Evolutionary conservation across 2,888 invertebrate genomes (phyloP), one percentile per base, ranked within the genome.

Genomic region (Agonum fuliginosum): DNA sequence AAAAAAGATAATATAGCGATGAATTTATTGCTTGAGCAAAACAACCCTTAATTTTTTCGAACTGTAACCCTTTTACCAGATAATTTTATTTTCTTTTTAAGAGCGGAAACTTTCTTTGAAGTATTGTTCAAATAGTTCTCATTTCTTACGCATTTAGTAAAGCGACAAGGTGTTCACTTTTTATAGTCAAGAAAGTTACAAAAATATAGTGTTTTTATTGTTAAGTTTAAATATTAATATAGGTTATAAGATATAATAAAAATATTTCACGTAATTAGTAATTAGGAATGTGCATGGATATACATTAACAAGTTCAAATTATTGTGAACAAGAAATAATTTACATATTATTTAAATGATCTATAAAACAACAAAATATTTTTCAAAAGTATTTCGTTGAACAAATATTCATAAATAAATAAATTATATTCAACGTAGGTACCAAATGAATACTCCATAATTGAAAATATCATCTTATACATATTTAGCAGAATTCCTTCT

Each of bases 1-100:
- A 67, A 67, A n/a, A 67, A 67, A 20, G 67, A 37, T 67, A 67
- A 37, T 67, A 67, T 67, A 67, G 41, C 37, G 22, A 67, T 22
- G 34, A n/a, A 67, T 37, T 67, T 67, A 67, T 67, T 67, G 67
- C 67, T 51, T 37, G 67, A 41, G 41, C 67, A 67, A 41, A 67
- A 67, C 22, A 41, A 41, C 41, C 67, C 67, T 62, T 62, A 12
- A 34, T 62, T 41, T 67, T 65, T 67, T 67, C 3, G 1, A 20
- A 37, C 58, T 58, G 41, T 37, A 67, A 67, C 37, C 67, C 41
- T 41, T 67, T 67, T 65, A 14, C 41, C 20, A 41, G 12, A 67
- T 67, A 41, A 67, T 20, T 37, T 67, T 41, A 41, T 37, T 54
- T 20, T 67, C 20, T 27, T 34, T 22, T 62, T 54, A 3, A 46